phyloP scores from a whole-genome alignment of 2,888 invertebrate genomes.

The Papilio elwesi region DNA sequence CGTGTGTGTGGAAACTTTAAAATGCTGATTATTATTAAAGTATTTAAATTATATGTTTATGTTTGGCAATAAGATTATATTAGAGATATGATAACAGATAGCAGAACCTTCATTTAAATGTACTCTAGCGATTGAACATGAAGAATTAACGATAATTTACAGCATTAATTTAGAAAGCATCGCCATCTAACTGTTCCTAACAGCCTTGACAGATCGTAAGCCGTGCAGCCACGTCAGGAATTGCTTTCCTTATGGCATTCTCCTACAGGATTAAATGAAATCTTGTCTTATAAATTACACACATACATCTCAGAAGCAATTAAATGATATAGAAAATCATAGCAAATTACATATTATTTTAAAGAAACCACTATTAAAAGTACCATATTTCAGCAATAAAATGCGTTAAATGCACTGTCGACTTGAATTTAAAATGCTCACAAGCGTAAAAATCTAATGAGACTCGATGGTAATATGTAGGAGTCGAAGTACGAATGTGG shows the following conservation, averaged over 20 bases:
- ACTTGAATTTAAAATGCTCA: too few species aligned
- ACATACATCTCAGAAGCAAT: conserved; percentile 12
- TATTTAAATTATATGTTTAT: too few species aligned
- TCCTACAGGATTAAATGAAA: conserved; percentile 4
- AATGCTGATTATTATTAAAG: too few species aligned
- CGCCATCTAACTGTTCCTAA: conserved; percentile 27
- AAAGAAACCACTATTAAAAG: too few species aligned
- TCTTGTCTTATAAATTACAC: conserved; percentile 19
- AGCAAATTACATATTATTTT: background rate
- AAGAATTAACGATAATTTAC: conserved; percentile 21
- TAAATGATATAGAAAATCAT: conserved; percentile 13
- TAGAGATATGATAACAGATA: too few species aligned
- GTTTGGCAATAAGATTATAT: too few species aligned
- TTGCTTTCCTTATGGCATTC: conserved; percentile 16
- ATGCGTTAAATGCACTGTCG: too few species aligned
- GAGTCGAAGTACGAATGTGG: too few species aligned
- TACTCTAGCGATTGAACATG: background rate
- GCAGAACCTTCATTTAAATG: background rate
- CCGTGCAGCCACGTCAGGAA: background rate
- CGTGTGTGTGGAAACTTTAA: too few species aligned
- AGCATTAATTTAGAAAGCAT: conserved; percentile 26
- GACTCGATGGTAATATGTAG: too few species aligned
- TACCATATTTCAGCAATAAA: too few species aligned
- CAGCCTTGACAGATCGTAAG: conserved; percentile 17
- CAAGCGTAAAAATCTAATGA: too few species aligned